Evolutionary conservation across 2,113 vertebrate genomes (phyloP), one percentile per base, ranked within the genome.

Genomic region (Plecotus auritus): DNA sequence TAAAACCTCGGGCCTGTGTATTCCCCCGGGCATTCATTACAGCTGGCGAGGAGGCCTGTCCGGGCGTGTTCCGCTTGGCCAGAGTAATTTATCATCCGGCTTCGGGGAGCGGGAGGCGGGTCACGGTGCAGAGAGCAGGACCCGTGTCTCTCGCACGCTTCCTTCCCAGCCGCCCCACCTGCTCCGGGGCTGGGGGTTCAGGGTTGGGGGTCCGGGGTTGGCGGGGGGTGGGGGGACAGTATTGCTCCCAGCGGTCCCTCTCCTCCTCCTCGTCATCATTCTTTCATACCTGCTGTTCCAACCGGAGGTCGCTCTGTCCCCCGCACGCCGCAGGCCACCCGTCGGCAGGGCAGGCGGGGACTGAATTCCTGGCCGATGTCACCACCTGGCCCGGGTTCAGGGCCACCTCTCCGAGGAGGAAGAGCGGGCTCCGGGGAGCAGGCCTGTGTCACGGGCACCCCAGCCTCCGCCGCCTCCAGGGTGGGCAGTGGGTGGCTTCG

Each of bases 1-100:
- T 47, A 28, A 40, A 70, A 28, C 16, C 51, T 45, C 9, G 4
- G 26, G 95, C 37, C 49, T 73, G 74, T 78, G 94, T 87, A 94
- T 74, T 85, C 95, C 97, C 96, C 11, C 5, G 95, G 95, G 97
- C 74, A 93, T 97, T 94, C 94, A 97, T 96, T 97, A 95, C 92
- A 67, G 93, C 22, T 32, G 80, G 96, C 90, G 90, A 78, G 91
- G 51, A 95, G 83, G 69, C 95, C 78, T 83, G 92, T 83, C 84
- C 12, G 7, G 72, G 95, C 66, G 0, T n/a, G 95, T 78, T 97
- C 87, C 16, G 22, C 69, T 88, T 30, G 61, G 96, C 83, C 90
- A 56, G 83, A 85, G 95, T 70, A 30, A 94, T 96, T 96, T 89
- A 95, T 97, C 94, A 92, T 18, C 23, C 1, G 32, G 91, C 92